Evolutionary conservation across 2,113 vertebrate genomes (phyloP), one percentile per base, ranked within the genome.

Genomic region (Sula dactylatra): DNA sequence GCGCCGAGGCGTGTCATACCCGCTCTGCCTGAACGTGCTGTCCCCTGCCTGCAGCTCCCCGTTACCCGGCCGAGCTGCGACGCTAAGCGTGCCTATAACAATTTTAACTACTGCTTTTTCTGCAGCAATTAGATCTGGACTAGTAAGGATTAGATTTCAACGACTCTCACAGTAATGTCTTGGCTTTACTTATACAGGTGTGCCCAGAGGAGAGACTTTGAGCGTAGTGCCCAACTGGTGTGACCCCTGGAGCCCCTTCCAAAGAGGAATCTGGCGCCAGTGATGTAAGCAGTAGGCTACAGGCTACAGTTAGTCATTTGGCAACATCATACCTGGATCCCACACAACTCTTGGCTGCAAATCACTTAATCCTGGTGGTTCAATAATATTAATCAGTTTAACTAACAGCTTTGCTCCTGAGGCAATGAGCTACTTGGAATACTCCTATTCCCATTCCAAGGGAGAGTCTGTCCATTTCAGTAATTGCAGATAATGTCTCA

Each of bases 21-120:
- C 6, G 77, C 62, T 6, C 49, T 42, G 32, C 50, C 42, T 3
- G 42, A 26, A 3, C 8, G 1, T 7, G 2, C 56, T 3, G 1
- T 25, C 49, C 5, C 42, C 72, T 24, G n/a, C 74, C 38, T 2
- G 36, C 76, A 11, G 36, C 29, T 20, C 19, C 58, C 34, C 21
- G 4, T 7, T 5, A 3, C 34, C 79, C 3, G 4, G 13, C 34
- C 1, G 27, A 15, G 64, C 52, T 19, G 34, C 25, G 64, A 3
- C 52, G 12, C 34, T 1, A 3, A 2, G 26, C 4, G 31, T 21
- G 27, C 21, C 1, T 16, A 1, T 7, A 25, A 29, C 25, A 3
- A 6, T 4, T n/a, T 7, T 7, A n/a, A 16, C 24, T 2, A 6
- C 42, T 16, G 42, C 54, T 58, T 12, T 29, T 69, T 15, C 69